These are phyloP conservation scores for Pandemis heparana DNA, from an alignment of 2,888 invertebrate genomes.

Conservation along the genomic window DNA sequence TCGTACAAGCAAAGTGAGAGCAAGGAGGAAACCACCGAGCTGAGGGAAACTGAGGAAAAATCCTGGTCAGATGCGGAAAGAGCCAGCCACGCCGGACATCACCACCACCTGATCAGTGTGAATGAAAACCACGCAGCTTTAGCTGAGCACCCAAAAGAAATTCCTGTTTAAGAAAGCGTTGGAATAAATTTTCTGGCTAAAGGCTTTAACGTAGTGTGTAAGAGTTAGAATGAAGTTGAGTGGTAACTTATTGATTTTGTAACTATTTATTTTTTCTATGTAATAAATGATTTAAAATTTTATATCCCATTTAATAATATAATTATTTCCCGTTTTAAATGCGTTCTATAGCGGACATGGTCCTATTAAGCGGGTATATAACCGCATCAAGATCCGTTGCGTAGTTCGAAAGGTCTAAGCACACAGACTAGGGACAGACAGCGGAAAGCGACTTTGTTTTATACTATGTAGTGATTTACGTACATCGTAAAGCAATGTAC, in stretches of 20 bases:
- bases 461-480: no score
- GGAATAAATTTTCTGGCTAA: background rate
- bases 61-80: conserved; percentile 31
- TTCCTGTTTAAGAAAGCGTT: background rate
- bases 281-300: conserved; percentile 17
- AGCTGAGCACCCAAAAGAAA: conserved; percentile 8
- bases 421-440: no score
- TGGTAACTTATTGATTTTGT: background rate
- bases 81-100: conserved; percentile 26
- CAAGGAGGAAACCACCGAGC: conserved; percentile 36
- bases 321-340: background rate
- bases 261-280: conserved; percentile 36
- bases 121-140: conserved; percentile 7
- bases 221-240: background rate
- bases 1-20: conserved; percentile 45
- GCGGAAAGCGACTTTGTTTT: no score
- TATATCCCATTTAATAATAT: background rate
- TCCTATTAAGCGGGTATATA: no score
- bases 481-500: no score
- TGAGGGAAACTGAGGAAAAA: conserved; percentile 40
- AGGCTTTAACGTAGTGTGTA: conserved; percentile 26
- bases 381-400: no score
- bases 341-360: no score
- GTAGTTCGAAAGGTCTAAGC: no score
- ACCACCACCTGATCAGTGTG: conserved; percentile 26